Conservation (phyloP, 2,888 invertebrate species). For the Choristoneura rosaceana region DNA sequence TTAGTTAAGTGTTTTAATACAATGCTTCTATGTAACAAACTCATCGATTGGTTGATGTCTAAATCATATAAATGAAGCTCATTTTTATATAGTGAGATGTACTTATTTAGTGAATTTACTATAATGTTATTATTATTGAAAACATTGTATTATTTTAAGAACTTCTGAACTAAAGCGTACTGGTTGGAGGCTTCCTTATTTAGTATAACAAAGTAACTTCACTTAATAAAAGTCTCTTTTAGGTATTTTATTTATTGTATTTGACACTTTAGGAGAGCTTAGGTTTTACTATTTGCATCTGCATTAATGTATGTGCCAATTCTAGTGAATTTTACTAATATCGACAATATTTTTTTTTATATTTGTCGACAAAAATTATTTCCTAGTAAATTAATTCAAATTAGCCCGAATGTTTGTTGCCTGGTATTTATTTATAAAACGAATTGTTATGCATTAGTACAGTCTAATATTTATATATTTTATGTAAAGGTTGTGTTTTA, state of each 20-base stretch:
- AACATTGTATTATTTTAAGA: constrained; percentile 32
- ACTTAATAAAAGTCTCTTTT: constrained; percentile 30
- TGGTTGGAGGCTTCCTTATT: constrained; percentile 24
- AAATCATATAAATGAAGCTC: constrained; percentile 61
- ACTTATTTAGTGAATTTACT: constrained; percentile 60
- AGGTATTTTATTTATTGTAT: constrained; percentile 53
- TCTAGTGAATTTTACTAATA: constrained; percentile 63
- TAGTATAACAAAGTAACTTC: constrained; percentile 30
- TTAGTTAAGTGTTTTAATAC: constrained; percentile 58
- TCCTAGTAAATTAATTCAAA: constrained; percentile 54
- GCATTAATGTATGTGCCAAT: constrained; percentile 70
- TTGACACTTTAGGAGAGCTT: constrained; percentile 50
- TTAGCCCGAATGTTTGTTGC: constrained; percentile 53
- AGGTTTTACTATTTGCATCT: constrained; percentile 58
- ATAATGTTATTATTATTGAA: constrained; percentile 39
- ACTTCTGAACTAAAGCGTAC: constrained; percentile 19
- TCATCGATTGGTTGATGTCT: constrained; percentile 45
- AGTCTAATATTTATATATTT: constrained; percentile 64
- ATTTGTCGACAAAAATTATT: constrained; percentile 52
- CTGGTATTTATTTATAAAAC: constrained; percentile 60
- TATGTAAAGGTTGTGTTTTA: constrained; percentile 72
- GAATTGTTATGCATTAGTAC: constrained; percentile 59
- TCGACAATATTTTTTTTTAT: constrained; percentile 57
- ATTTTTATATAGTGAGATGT: constrained; percentile 69
- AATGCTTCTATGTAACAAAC: constrained; percentile 41